Evolutionary conservation across 2,888 invertebrate genomes (phyloP).

Genomic region (Choristoneura rosaceana): DNA sequence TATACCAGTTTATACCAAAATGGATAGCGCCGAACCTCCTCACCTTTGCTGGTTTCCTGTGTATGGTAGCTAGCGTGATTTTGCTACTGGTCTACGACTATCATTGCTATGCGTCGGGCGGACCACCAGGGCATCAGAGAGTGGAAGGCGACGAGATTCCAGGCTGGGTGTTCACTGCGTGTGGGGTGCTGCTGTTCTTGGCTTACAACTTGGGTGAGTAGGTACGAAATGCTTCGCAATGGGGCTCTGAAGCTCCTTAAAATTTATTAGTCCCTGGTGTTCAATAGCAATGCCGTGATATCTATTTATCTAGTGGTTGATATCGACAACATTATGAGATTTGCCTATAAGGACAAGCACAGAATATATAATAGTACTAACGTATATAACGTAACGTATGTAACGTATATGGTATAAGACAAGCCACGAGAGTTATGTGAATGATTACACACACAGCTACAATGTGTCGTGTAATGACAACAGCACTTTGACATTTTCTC

Average conservation of each 20-base stretch:
- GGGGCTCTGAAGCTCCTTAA: not conserved
- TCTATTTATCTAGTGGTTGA: too few species aligned
- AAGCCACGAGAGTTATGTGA: too few species aligned
- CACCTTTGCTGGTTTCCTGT: constrained; percentile 97
- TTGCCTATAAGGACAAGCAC: too few species aligned
- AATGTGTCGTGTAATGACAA: too few species aligned
- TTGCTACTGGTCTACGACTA: constrained; percentile 94
- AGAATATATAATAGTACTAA: too few species aligned
- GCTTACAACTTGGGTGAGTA: constrained; percentile 96
- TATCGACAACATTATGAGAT: too few species aligned
- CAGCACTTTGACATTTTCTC: too few species aligned
- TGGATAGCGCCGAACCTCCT: constrained; percentile 98
- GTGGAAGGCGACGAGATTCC: constrained; percentile 86
- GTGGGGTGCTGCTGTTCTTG: constrained; percentile 94
- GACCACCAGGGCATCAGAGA: constrained; percentile 50
- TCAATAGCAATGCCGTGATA: not conserved
- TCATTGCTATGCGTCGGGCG: constrained; percentile 86
- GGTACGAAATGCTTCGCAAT: too few species aligned
- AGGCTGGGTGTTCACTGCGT: constrained; percentile 92
- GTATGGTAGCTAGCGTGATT: constrained; percentile 92
- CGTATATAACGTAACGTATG: too few species aligned
- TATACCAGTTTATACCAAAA: constrained; percentile 92
- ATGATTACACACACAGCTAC: too few species aligned
- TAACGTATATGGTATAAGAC: too few species aligned
- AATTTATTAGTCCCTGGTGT: not conserved